A percentile compares a stretch with the other conserved stretches of the same genome.
Evolutionary conservation across 2,797 vertebrate species (phyloP).

Genomic region (Poecilia wingei): DNA sequence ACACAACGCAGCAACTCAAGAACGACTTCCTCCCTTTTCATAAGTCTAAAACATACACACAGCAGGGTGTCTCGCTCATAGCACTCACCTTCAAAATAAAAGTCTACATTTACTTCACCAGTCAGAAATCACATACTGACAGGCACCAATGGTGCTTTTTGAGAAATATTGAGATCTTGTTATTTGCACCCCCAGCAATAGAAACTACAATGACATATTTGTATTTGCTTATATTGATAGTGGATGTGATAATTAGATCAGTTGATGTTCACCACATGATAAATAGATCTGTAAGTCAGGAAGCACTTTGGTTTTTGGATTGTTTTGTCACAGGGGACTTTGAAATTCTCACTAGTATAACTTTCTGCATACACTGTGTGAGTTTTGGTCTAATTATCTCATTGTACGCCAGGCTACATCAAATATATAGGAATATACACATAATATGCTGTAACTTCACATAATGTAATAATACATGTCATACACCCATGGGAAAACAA

Average conservation of each 20-base stretch:
- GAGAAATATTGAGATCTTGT: not conserved
- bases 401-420: not conserved
- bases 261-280: not conserved
- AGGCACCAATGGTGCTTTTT: not conserved
- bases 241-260: not conserved
- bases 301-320: not conserved
- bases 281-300: not conserved
- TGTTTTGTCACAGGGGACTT: not conserved
- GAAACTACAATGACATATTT: not conserved
- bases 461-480: not conserved
- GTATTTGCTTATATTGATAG: not conserved
- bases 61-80: not conserved
- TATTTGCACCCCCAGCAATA: not conserved
- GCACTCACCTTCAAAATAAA: not conserved
- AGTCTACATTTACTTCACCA: not conserved
- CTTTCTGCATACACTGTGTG: not conserved
- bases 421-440: not conserved
- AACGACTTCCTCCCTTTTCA: not conserved
- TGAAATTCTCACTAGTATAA: not conserved
- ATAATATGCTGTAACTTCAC: not conserved
- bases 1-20: not conserved
- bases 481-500: not conserved
- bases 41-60: not conserved
- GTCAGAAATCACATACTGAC: not conserved
- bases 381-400: not conserved